Conservation (phyloP, 2,888 invertebrate genomes). For the Dendrolimus houi region DNA sequence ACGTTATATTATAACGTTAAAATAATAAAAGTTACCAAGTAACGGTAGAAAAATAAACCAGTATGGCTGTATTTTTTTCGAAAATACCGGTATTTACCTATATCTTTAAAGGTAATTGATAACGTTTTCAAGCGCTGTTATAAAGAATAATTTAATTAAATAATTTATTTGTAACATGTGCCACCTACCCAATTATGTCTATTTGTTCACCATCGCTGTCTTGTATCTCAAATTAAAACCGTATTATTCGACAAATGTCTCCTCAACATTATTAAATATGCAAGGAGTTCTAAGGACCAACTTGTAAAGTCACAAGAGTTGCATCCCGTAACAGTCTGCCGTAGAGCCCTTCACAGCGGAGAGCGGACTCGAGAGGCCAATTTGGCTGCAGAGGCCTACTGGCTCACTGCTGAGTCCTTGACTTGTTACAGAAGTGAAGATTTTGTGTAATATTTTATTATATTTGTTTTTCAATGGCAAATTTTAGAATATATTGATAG, state of each 20-base stretch:
- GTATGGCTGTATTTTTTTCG: no score
- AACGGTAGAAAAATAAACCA: no score
- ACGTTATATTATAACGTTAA: no score
- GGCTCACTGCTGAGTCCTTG: background rate
- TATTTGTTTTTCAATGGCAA: background rate
- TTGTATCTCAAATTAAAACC: no score
- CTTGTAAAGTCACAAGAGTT: background rate
- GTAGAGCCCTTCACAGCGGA: background rate
- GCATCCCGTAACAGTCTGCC: background rate
- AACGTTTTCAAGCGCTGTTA: no score
- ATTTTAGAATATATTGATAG: background rate
- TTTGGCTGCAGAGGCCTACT: background rate
- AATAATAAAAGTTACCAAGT: no score
- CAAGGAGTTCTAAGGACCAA: background rate
- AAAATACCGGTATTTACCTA: no score
- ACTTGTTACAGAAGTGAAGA: background rate
- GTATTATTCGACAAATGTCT: background rate
- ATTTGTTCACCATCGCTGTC: no score
- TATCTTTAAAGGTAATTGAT: no score
- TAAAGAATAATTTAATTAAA: no score
- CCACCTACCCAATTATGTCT: no score
- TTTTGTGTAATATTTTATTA: background rate
- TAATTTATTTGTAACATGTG: no score
- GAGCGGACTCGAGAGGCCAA: background rate
- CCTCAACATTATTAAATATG: background rate